Base-by-base conservation (phyloP, 2,888 invertebrate species). In the Elmis aenea region DNA sequence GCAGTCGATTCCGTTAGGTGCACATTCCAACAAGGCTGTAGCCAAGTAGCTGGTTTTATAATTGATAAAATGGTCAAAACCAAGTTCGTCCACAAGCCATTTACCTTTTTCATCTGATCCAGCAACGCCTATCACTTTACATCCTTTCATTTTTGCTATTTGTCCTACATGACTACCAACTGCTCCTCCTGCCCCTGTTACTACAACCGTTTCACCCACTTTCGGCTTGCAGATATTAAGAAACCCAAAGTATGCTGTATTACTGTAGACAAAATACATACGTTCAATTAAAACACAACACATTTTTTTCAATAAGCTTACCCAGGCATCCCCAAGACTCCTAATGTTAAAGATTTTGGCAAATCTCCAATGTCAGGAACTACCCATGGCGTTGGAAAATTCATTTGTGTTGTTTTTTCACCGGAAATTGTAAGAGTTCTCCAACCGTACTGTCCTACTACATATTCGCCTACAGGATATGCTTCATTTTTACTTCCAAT, bases 91-190 rank as follows among this genome's bases (percentile, higher is more conserved):
- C 5, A 79, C 70, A 10, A 83, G 61, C 81, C 81, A 85, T 42
- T 75, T 67, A 47, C 79, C 79, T 69, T 86, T 86, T 10, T 76
- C 78, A 46, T 83, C 77, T 2, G 77, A 72, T 1, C 85, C 84
- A 10, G 83, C 77, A 49, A 82, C 75, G 2, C 84, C 85, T 46
- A 86, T 77, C 0, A 83, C 84, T 39, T 64, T 73, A 51, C 83
- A 78, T 8, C 79, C 82, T 62, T 80, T 71, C 29, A 80, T 74
- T 68, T 85, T 86, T 1, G 78, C 86, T 42, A 88, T 82, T 70
- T 87, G 87, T 2, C 86, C 86, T 11, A 85, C 86, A 30, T 80
- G 72, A 38, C 76, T 79, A 3, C 87, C 88, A 6, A 87, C 85
- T 18, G 85, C 85, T 12, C 87, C 87, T 11, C 83, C 86, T 8